phyloP scores from a whole-genome alignment of 2,113 vertebrate genomes.

The Columbina picui region DNA sequence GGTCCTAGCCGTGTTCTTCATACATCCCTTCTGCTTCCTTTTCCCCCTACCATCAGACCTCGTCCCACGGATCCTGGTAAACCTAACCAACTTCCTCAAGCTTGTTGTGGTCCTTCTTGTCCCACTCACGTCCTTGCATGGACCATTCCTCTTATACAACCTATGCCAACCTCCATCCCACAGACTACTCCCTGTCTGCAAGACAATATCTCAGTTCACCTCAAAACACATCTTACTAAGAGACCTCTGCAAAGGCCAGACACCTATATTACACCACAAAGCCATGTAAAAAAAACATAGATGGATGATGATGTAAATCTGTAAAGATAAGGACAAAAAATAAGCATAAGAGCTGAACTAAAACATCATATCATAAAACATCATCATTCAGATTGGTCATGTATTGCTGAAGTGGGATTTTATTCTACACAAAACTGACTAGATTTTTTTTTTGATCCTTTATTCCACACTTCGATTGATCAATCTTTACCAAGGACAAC shows the following conservation, averaged over 20 bases:
- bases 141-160: background rate
- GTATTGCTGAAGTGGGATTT: background rate
- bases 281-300: background rate
- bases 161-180: background rate
- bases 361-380: accelerated
- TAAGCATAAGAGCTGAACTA: background rate
- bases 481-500: background rate
- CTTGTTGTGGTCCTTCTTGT: background rate
- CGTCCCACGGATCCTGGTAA: background rate
- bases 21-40: background rate
- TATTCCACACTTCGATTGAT: background rate
- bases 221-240: background rate
- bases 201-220: background rate
- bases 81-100: background rate
- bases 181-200: background rate
- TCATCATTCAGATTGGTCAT: background rate
- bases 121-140: background rate
- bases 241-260: background rate
- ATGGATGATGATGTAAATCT: background rate
- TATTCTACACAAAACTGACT: background rate
- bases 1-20: background rate
- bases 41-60: background rate
- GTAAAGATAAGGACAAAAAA: background rate
- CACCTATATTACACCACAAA: background rate
- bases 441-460: background rate